Conservation (phyloP, 2,797 vertebrate species). For the Sibirionetta formosa region DNA sequence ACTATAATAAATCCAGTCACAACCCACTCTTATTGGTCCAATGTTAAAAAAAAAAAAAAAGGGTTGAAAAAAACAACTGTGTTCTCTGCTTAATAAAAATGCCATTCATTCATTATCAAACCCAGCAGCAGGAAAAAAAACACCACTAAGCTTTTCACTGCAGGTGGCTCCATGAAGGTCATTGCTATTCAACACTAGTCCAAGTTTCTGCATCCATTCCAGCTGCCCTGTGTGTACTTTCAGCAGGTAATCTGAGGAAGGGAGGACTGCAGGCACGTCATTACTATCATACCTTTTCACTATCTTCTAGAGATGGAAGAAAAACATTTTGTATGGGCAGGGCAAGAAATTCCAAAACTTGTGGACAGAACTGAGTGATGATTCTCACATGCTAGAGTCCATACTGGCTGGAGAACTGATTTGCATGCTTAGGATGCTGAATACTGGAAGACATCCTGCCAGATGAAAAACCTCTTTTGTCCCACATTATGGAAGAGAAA, state of each 20-base stretch:
- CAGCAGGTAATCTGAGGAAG: neutral
- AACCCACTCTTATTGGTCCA: neutral
- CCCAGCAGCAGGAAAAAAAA: neutral
- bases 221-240: neutral
- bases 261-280: neutral
- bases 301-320: neutral
- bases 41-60: neutral
- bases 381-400: neutral
- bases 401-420: neutral
- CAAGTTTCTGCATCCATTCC: neutral
- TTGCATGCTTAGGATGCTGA: neutral
- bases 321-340: neutral
- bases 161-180: neutral
- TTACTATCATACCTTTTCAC: neutral
- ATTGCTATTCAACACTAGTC: neutral
- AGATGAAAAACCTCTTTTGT: neutral
- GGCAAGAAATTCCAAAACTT: neutral
- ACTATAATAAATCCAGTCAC: neutral
- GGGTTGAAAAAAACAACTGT: accelerated
- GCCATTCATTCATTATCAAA: neutral
- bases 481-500: neutral
- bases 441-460: neutral
- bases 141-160: neutral
- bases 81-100: neutral
- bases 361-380: neutral